phyloP scores from a whole-genome alignment of 1,140 invertebrate species.

The Euglossa dilemma region DNA sequence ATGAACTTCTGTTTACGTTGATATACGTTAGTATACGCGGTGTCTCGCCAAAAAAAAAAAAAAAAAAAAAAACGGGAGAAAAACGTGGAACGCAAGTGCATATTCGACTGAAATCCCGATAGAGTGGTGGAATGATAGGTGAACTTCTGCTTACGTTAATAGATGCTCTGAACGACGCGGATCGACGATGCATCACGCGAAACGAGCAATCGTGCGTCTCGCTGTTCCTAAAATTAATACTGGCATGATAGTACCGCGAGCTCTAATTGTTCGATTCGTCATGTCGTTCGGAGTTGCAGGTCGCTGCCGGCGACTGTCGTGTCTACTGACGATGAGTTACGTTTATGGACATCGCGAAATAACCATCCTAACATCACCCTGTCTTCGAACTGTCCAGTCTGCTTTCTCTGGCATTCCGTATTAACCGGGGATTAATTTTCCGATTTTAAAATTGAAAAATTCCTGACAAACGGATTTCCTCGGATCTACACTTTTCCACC shows the following conservation, averaged over 20 bases:
- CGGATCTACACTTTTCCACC: no score
- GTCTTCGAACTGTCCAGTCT: no score
- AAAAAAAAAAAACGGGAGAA: no score
- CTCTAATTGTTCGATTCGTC: slow-evolving; percentile 4
- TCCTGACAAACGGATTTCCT: no score
- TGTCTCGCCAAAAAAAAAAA: not conserved
- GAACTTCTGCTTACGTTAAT: not conserved
- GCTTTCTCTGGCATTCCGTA: no score
- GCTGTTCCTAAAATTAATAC: not conserved
- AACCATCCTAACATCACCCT: no score
- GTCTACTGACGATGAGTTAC: not conserved
- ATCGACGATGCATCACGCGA: not conserved
- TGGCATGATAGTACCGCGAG: not conserved
- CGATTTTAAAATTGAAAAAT: no score
- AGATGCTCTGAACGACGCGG: not conserved
- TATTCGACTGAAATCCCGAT: not conserved
- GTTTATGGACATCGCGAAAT: not conserved
- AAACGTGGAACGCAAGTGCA: no score
- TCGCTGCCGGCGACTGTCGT: not conserved
- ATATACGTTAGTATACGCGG: slow-evolving; percentile 56
- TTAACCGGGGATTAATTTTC: no score
- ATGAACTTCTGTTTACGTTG: no score
- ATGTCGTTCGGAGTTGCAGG: not conserved
- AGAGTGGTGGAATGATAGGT: not conserved
- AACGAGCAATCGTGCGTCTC: not conserved